These are phyloP conservation scores for Periplaneta americana DNA, from an alignment of 1,140 invertebrate species.

Conservation along the genomic window DNA sequence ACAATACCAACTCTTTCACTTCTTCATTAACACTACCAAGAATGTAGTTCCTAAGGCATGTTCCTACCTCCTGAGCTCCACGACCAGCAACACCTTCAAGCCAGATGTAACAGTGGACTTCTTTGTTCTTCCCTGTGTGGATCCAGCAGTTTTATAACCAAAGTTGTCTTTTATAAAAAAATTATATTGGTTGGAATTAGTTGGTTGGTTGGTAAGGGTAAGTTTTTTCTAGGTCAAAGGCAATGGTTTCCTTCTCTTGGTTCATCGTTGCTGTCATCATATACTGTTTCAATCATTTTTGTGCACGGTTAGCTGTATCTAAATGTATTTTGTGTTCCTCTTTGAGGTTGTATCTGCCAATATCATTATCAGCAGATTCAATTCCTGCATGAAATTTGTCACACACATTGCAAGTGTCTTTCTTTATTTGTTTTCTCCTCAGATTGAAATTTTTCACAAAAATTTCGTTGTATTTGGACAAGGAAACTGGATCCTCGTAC, in stretches of 20 bases:
- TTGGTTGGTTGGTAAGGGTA: no score
- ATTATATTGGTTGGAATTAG: conserved; percentile 26
- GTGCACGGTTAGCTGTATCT: neutral
- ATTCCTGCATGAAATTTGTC: neutral
- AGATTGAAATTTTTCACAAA: neutral
- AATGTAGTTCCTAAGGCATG: conserved; percentile 31
- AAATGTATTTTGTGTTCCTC: neutral
- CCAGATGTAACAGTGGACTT: conserved; percentile 30
- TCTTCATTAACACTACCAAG: conserved; percentile 19
- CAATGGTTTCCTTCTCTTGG: conserved; percentile 15
- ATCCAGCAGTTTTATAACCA: conserved; percentile 29
- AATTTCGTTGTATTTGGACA: no score
- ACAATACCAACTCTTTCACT: conserved; percentile 31
- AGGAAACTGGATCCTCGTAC: no score
- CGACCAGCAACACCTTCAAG: conserved; percentile 30
- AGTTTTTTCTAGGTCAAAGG: conserved; percentile 33
- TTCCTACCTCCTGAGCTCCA: conserved; percentile 32
- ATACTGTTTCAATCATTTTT: neutral
- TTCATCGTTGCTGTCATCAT: neutral
- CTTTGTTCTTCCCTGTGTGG: conserved; percentile 20
- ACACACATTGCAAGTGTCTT: conserved; percentile 1
- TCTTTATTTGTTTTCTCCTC: neutral
- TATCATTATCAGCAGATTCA: neutral
- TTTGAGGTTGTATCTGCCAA: neutral
- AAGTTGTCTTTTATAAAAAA: conserved; percentile 32